These are phyloP conservation scores for Pseudobourletiella spinata DNA, from an alignment of 1,140 invertebrate species.

Conservation along the genomic window DNA sequence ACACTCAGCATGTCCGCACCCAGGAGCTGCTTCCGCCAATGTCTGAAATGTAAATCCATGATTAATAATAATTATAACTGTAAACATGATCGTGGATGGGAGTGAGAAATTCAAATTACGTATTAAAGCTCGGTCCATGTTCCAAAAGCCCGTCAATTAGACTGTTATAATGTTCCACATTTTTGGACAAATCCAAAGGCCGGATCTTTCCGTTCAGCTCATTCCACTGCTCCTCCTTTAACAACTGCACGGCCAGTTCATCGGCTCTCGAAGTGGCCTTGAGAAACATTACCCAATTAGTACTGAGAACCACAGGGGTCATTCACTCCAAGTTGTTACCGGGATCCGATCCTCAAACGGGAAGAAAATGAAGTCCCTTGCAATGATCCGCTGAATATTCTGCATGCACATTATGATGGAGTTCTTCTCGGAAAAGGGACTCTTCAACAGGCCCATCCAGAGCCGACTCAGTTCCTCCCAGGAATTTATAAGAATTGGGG, in stretches of 20 bases:
- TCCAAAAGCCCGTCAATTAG: constrained; percentile 54
- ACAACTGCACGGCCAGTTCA: neutral
- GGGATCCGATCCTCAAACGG: constrained; percentile 16
- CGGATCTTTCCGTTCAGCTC: neutral
- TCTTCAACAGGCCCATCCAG: constrained; percentile 64
- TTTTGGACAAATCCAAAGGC: constrained; percentile 36
- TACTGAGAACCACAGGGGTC: neutral
- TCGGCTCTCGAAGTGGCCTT: neutral
- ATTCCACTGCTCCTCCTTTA: neutral
- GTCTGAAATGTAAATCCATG: constrained; percentile 49
- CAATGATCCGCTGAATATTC: constrained; percentile 44
- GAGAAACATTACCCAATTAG: neutral
- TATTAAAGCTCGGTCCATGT: constrained; percentile 53
- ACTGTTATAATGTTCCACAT: constrained; percentile 50
- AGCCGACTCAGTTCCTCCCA: constrained; percentile 61
- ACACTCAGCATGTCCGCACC: constrained; percentile 60
- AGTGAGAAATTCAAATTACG: constrained; percentile 48
- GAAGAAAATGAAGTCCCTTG: constrained; percentile 30
- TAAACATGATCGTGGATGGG: no score
- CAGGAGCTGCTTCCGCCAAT: constrained; percentile 71
- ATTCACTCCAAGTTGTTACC: constrained; percentile 8
- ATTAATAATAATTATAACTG: neutral
- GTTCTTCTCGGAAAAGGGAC: constrained; percentile 68
- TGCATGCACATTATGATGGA: constrained; percentile 68
- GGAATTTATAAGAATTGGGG: constrained; percentile 47